These are phyloP conservation scores for Buceros bicornis DNA, from an alignment of 2,797 vertebrate species.

Conservation along the genomic window DNA sequence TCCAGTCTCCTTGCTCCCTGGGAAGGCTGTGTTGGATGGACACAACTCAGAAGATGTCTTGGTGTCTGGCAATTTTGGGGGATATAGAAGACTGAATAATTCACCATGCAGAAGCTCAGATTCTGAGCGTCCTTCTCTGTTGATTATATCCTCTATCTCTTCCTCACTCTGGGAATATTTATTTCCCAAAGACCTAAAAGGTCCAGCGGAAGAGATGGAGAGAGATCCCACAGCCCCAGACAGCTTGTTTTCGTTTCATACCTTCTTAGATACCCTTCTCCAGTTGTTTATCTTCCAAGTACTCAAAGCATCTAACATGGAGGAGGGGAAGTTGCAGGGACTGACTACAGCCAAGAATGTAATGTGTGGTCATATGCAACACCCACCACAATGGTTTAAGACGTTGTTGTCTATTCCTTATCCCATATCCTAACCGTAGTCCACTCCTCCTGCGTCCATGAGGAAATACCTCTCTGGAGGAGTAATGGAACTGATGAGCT, in stretches of 20 bases:
- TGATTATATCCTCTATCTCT: not conserved
- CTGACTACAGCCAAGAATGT: not conserved
- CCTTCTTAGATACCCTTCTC: not conserved
- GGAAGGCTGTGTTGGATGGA: not conserved
- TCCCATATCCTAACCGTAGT: not conserved
- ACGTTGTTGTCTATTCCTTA: not conserved
- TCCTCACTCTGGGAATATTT: too few relatives aligned
- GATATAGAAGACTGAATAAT: not conserved
- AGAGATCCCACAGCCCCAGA: not conserved
- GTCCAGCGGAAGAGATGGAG: not conserved
- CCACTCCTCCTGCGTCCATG: not conserved
- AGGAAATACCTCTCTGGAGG: not conserved
- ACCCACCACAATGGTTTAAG: not conserved
- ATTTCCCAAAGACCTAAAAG: not conserved
- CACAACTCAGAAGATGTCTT: not conserved
- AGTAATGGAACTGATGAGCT: not conserved
- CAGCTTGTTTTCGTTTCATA: not conserved
- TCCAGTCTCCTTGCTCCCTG: fast-evolving
- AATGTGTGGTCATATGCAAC: not conserved
- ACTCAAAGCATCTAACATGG: not conserved
- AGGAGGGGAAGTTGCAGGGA: not conserved
- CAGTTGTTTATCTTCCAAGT: not conserved
- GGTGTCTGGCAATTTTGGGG: not conserved
- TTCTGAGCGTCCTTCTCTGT: not conserved
- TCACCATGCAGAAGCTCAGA: not conserved